phyloP scores from a whole-genome alignment of 2,888 invertebrate genomes.

The Coremacera marginata region DNA sequence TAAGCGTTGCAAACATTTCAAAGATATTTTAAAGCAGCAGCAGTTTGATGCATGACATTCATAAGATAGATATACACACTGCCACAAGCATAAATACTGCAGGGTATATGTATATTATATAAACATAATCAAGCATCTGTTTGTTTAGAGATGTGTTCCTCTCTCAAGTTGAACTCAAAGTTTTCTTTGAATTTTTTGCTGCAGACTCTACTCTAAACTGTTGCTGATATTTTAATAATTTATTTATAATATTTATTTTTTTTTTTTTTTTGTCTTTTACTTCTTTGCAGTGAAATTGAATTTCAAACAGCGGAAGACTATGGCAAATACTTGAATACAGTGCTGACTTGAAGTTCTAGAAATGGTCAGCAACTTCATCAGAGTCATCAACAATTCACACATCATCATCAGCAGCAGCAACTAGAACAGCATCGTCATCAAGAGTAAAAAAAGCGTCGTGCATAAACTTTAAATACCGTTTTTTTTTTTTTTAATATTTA shows the following conservation, averaged over 20 bases:
- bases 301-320: slow-evolving; percentile 65
- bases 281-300: slow-evolving; percentile 53
- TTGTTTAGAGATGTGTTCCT: too few species aligned
- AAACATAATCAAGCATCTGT: too few species aligned
- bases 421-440: slow-evolving; percentile 16
- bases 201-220: neutral
- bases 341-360: slow-evolving; percentile 54
- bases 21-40: slow-evolving; percentile 2
- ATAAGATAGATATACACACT: too few species aligned
- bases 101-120: too few species aligned
- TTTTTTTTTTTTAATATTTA: too few species aligned
- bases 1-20: neutral
- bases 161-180: too few species aligned
- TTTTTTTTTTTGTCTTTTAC: slow-evolving; percentile 27
- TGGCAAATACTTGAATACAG: slow-evolving; percentile 61
- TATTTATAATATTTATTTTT: slow-evolving; percentile 36
- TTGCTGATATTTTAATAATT: slow-evolving; percentile 1
- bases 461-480: too few species aligned
- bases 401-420: slow-evolving; percentile 26
- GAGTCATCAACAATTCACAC: slow-evolving; percentile 38
- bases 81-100: too few species aligned
- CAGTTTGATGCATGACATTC: too few species aligned
- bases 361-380: slow-evolving; percentile 26
- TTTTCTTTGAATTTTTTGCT: too few species aligned
- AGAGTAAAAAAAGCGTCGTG: neutral